Evolutionary conservation across 1,140 invertebrate species (phyloP), one percentile per base, ranked within the genome.

Genomic region (Leptopilina clavipes): DNA sequence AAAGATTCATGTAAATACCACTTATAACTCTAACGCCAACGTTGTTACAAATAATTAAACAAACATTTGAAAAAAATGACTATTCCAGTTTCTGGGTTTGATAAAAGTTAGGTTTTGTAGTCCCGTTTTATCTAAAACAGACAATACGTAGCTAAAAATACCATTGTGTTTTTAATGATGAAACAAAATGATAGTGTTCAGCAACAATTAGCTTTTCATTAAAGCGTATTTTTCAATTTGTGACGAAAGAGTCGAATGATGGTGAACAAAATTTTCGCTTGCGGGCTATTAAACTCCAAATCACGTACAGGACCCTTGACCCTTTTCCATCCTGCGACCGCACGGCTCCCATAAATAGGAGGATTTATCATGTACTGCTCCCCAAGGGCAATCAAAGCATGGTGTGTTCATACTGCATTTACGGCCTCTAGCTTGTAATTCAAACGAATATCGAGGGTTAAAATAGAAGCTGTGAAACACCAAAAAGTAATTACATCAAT

Each of bases 271-370:
- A 77, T 56, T 76, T 71, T 74, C n/a, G 70, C 72, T 54, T 14
- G 59, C 22, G 70, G 70, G 74, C 74, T 74, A 78, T 80, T 76
- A 78, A 80, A 72, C 76, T 72, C 76, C 25, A 75, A 78, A 80
- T 80, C 75, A 80, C 74, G 72, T 59, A 74, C 76, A 73, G 52
- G 17, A 75, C 70, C 77, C 76, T 78, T 78, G 76, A 76, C 43
- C 74, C 72, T 72, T 74, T 80, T 45, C 76, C 77, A 71, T 65
- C 76, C 76, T 70, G 48, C 72, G 7, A 40, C 2, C 5, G 25
- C 74, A 45, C 76, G 74, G 70, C 75, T 45, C 74, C 79, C 76
- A 80, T 80, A 80, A 80, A 80, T 80, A 80, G 79, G 71, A 72
- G 72, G 72, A 72, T 65, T 74, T 54, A 76, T 70, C 71, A 65